These are phyloP conservation scores for Eulimnadia texana DNA, from an alignment of 1,140 invertebrate genomes.

Conservation along the genomic window DNA sequence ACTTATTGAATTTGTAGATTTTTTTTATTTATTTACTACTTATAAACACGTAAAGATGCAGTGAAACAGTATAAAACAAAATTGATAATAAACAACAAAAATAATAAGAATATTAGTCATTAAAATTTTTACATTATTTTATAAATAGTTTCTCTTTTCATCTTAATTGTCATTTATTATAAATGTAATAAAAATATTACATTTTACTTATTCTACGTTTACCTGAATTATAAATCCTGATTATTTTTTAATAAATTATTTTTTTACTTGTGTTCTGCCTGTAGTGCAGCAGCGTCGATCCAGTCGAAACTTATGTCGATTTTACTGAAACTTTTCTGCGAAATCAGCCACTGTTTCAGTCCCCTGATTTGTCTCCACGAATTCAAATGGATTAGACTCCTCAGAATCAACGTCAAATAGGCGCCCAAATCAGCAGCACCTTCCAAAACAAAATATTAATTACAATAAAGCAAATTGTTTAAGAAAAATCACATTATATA, in stretches of 20 bases:
- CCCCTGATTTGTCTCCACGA: background rate
- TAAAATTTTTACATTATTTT: too few relatives aligned
- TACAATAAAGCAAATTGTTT: background rate
- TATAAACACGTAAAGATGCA: too few relatives aligned
- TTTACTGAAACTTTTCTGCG: background rate
- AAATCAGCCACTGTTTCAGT: background rate
- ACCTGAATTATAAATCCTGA: too few relatives aligned
- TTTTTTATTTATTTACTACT: too few relatives aligned
- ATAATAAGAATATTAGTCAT: too few relatives aligned
- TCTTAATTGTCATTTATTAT: too few relatives aligned
- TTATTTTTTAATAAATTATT: background rate
- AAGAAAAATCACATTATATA: background rate
- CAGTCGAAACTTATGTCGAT: background rate
- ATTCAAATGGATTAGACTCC: background rate
- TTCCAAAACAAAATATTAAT: background rate
- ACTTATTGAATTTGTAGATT: too few relatives aligned
- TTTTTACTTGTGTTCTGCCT: slow-evolving; percentile 1
- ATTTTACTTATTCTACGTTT: too few relatives aligned
- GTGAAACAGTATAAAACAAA: too few relatives aligned
- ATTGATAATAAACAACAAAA: too few relatives aligned
- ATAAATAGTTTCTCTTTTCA: too few relatives aligned
- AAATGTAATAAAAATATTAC: too few relatives aligned
- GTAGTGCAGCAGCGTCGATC: slow-evolving; percentile 1
- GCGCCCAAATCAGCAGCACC: background rate
- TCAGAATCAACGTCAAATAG: background rate